Conservation (phyloP, 2,888 invertebrate genomes). For the Pristionchus arcanus region DNA sequence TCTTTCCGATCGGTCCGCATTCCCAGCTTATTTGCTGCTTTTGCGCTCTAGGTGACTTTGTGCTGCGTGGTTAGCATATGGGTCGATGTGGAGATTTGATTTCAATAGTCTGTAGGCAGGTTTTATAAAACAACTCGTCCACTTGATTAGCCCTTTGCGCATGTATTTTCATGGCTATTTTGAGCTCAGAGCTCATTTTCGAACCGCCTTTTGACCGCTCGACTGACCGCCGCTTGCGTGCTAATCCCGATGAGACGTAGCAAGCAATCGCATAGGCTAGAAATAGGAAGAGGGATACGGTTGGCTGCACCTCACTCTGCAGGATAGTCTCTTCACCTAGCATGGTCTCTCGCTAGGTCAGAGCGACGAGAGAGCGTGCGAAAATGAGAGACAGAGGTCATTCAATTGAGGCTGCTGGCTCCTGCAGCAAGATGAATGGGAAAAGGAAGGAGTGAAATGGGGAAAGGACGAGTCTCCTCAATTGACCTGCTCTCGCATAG, state of each 20-base stretch:
- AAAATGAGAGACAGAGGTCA: not conserved
- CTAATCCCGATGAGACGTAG: not conserved
- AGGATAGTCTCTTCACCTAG: not conserved
- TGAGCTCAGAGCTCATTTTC: not conserved
- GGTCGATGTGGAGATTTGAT: not conserved
- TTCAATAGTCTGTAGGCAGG: not conserved
- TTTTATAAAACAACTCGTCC: not conserved
- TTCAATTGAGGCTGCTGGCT: not conserved
- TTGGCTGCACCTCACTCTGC: not conserved
- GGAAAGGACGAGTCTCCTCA: too few species aligned
- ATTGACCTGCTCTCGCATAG: too few species aligned
- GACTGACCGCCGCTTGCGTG: not conserved
- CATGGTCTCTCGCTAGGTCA: not conserved
- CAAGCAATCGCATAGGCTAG: not conserved
- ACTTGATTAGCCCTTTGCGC: not conserved
- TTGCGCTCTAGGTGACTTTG: not conserved
- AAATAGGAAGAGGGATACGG: not conserved
- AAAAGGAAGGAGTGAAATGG: not conserved
- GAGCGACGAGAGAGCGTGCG: not conserved
- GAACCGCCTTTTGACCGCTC: not conserved
- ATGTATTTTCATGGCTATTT: not conserved
- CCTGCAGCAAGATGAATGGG: slow-evolving; percentile 23
- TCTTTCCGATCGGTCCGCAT: too few species aligned
- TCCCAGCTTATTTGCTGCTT: too few species aligned
- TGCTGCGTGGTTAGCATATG: not conserved